Evolutionary conservation across 2,797 vertebrate genomes (phyloP), one percentile per base, ranked within the genome.

Genomic region (Lepilemur ruficaudatus): DNA sequence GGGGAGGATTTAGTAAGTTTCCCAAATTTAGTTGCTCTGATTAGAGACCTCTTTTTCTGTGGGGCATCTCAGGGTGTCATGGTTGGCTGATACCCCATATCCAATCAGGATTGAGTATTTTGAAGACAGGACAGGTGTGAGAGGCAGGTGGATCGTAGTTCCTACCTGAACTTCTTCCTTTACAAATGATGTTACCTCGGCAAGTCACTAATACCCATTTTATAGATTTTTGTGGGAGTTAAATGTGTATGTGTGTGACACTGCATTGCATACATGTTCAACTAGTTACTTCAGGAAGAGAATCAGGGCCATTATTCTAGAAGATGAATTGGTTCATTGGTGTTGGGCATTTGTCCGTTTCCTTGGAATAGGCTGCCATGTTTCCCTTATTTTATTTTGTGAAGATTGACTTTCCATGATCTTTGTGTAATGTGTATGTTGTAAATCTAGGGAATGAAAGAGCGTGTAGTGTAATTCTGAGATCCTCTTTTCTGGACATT

Each of bases 361-460:
- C 43, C 17, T 73, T 4, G 28, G 41, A 17, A 13, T 6, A 8
- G 43, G 30, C 48, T 18, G 14, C 72, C 11, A 0, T 41, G n/a
- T 69, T 61, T 28, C n/a, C 63, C 46, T 86, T 32, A 10, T 57
- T 70, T 91, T 72, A 32, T 63, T 92, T 80, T 55, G 48, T 75
- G 25, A 92, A 87, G 55, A 92, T 9, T 86, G 73, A 79, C 82
- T 94, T 91, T 18, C 70, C 35, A 22, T 61, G 7, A 59, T 59
- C 72, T 95, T 90, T 63, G 11, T 18, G 1, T 93, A n/a, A 67
- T 50, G 12, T 65, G 57, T 55, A 22, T n/a, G 10, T 4, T 83
- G 73, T 70, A 75, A 89, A 50, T 72, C 85, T 63, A 89, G 91
- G 80, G 41, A 85, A 32, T 67, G 50, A 46, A 86, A 65, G 13